Conservation (phyloP, 1,140 invertebrate species). For the Drosophila eugracilis region DNA sequence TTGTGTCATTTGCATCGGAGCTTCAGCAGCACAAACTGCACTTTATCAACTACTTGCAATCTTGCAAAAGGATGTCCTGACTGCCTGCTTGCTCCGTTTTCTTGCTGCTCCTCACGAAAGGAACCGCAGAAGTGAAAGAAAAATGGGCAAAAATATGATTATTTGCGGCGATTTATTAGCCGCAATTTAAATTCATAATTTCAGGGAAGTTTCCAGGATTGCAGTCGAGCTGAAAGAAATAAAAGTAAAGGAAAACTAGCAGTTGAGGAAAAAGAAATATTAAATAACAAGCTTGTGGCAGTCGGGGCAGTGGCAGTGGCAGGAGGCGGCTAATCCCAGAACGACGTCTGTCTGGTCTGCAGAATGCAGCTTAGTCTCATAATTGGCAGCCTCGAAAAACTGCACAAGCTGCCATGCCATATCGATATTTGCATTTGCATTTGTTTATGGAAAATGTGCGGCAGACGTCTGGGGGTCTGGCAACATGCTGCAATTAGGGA, state of each 20-base stretch:
- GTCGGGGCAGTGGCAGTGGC: conserved; percentile 3
- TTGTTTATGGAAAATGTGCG: conserved; percentile 1
- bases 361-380: conserved; percentile 71
- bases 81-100: conserved; percentile 6
- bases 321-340: conserved; percentile 60
- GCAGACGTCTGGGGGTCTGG: conserved; percentile 44
- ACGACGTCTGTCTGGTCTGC: conserved; percentile 66
- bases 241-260: conserved; percentile 6
- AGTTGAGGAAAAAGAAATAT: conserved; percentile 6
- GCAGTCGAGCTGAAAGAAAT: conserved; percentile 7
- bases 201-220: conserved; percentile 50
- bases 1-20: conserved; percentile 52
- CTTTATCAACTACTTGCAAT: conserved; percentile 71
- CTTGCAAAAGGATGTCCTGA: conserved; percentile 41
- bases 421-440: conserved; percentile 29
- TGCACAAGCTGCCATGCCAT: conserved; percentile 26
- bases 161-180: conserved; percentile 71
- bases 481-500: conserved; percentile 62
- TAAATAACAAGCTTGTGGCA: conserved; percentile 21
- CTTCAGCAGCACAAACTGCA: conserved; percentile 62
- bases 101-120: not conserved
- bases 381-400: conserved; percentile 53
- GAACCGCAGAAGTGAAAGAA: conserved; percentile 26
- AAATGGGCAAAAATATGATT: conserved; percentile 46
- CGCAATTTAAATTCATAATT: conserved; percentile 79